Evolutionary conservation across 2,797 vertebrate species (phyloP).

Genomic region (Neosilurus hyrtlii): DNA sequence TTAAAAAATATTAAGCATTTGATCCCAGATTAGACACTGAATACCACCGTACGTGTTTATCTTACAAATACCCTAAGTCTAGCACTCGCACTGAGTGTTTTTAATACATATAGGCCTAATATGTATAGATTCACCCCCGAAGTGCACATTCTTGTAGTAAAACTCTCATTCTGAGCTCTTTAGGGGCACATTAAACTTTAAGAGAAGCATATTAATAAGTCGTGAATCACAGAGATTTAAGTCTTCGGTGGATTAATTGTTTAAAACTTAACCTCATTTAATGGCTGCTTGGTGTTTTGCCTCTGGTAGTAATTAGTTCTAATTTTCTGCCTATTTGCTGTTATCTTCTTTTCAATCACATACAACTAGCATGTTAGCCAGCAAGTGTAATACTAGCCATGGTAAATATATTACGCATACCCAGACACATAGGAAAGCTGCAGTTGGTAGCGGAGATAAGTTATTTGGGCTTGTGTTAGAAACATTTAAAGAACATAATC

Average conservation of each 20-base stretch:
- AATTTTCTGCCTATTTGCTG: neutral
- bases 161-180: neutral
- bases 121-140: neutral
- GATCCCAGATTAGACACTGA: neutral
- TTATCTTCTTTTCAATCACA: neutral
- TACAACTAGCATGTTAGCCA: neutral
- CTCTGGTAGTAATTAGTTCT: neutral
- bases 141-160: neutral
- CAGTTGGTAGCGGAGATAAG: neutral
- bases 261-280: neutral
- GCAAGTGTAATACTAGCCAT: neutral
- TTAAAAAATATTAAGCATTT: neutral
- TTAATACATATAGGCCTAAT: neutral
- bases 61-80: neutral
- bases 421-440: neutral
- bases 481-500: neutral
- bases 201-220: neutral
- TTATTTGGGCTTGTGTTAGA: neutral
- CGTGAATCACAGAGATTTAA: neutral
- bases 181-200: neutral
- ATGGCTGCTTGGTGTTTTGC: neutral
- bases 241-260: neutral
- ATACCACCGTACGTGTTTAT: neutral
- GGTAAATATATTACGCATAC: neutral
- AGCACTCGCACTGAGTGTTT: neutral